Evolutionary conservation across 2,888 invertebrate species (phyloP).

Genomic region (Agrotis clavis): DNA sequence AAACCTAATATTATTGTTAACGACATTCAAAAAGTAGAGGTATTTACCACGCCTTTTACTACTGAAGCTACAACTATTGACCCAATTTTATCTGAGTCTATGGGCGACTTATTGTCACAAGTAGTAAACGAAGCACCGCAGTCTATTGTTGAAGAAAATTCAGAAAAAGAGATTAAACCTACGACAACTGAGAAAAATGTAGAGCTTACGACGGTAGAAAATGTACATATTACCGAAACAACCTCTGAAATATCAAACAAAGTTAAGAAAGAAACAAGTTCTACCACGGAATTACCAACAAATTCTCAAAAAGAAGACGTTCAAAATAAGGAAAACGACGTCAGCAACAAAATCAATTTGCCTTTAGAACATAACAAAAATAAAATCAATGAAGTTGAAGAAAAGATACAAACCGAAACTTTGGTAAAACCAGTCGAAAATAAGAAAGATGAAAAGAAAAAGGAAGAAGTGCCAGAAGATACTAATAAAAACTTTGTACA

Average conservation of each 20-base stretch:
- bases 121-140: constrained; percentile 82
- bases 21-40: constrained; percentile 61
- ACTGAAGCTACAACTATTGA: constrained; percentile 79
- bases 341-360: constrained; percentile 18
- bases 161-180: constrained; percentile 44
- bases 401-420: constrained; percentile 44
- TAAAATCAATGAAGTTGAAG: constrained; percentile 30
- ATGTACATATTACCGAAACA: constrained; percentile 40
- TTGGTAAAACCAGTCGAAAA: constrained; percentile 6
- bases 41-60: constrained; percentile 64
- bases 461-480: constrained; percentile 51
- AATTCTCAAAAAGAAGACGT: constrained; percentile 2
- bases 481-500: constrained; percentile 64
- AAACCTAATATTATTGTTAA: constrained; percentile 57
- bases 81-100: constrained; percentile 85
- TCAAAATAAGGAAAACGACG: constrained; percentile 6
- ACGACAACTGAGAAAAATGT: constrained; percentile 67
- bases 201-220: constrained; percentile 65
- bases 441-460: constrained; percentile 44
- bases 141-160: constrained; percentile 66
- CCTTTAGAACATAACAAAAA: constrained; percentile 45
- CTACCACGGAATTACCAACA: constrained; percentile 51
- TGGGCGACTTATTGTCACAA: constrained; percentile 89
- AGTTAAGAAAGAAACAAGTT: constrained; percentile 55
- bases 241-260: constrained; percentile 53